phyloP scores from a whole-genome alignment of 2,888 invertebrate genomes.

The Agonum fuliginosum region DNA sequence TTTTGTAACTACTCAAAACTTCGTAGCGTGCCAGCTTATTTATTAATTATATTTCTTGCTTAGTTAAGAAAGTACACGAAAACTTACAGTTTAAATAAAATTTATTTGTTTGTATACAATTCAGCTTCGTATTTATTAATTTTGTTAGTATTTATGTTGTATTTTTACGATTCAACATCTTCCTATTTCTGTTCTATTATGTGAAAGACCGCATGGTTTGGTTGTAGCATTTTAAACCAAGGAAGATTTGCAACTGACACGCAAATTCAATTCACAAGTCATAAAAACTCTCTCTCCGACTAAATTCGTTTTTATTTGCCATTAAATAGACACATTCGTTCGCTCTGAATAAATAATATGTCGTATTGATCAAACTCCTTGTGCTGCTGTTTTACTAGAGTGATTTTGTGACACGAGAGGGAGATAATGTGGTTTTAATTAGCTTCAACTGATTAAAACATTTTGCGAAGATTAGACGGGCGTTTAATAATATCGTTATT shows the following conservation, averaged over 20 bases:
- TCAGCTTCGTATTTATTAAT: too few species aligned
- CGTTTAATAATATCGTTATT: too few species aligned
- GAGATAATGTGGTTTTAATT: too few species aligned
- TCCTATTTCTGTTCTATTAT: background rate
- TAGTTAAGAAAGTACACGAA: too few species aligned
- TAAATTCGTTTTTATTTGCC: constrained; percentile 32
- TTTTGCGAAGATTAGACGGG: too few species aligned
- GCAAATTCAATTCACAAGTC: constrained; percentile 40
- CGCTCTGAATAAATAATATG: constrained; percentile 31
- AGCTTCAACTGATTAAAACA: too few species aligned
- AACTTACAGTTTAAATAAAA: too few species aligned
- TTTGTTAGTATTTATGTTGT: too few species aligned
- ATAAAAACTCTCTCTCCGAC: constrained; percentile 14
- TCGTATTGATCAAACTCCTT: constrained; percentile 39
- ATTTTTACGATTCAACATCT: background rate
- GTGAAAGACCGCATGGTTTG: background rate
- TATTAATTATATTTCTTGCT: background rate
- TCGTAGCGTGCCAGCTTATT: background rate
- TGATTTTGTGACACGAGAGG: too few species aligned
- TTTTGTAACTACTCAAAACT: background rate
- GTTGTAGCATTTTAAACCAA: constrained; percentile 25
- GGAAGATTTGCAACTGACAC: constrained; percentile 1
- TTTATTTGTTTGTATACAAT: too few species aligned
- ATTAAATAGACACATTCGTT: constrained; percentile 25
- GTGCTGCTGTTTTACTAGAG: too few species aligned